Base-by-base conservation (phyloP, 2,113 vertebrate genomes). In the Axis porcinus region DNA sequence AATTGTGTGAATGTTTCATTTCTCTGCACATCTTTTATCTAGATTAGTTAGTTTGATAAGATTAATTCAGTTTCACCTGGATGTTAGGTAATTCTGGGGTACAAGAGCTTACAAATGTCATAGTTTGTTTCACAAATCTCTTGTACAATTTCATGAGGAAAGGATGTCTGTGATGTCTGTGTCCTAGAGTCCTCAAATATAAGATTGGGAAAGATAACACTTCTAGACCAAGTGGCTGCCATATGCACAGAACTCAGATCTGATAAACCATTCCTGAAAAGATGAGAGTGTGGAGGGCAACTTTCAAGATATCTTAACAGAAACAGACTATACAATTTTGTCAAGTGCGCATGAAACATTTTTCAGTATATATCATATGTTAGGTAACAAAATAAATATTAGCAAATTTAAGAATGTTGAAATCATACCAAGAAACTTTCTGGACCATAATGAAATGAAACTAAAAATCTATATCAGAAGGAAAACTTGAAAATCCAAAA, bases 31-130 rank as follows among this genome's bases (percentile, higher is more conserved):
- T 96, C 40, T 97, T 67, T 96, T 94, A 52, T 85, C 79, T 89
- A 64, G 25, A 9, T 93, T 97, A 84, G 94, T 97, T 95, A 97
- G 67, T 89, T 90, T 96, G 97, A 93, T 95, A 97, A 93, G 84
- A 94, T 97, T 85, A 97, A 93, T 93, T 95, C 50, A 85, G n/a
- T 78, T 93, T 70, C 55, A 11, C 57, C 45, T 93, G 60, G 93
- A 86, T 52, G 47, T 79, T 67, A 88, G 82, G 64, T 52, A 76
- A 52, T 86, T 95, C 52, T 78, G 33, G 82, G 25, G 40, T 58
- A 82, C 70, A 62, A 64, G n/a, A 91, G 91, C 58, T 97, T 93
- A 52, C 0, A 91, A 95, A 91, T 70, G n/a, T 76, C 88, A 45
- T 62, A 92, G 89, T 89, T 40, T 78, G 19, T 93, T 94, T 97